A percentile compares a stretch with the other conserved stretches of the same genome.
Evolutionary conservation across 2,113 vertebrate genomes (phyloP).

Genomic region (Poeciliopsis retropinna): DNA sequence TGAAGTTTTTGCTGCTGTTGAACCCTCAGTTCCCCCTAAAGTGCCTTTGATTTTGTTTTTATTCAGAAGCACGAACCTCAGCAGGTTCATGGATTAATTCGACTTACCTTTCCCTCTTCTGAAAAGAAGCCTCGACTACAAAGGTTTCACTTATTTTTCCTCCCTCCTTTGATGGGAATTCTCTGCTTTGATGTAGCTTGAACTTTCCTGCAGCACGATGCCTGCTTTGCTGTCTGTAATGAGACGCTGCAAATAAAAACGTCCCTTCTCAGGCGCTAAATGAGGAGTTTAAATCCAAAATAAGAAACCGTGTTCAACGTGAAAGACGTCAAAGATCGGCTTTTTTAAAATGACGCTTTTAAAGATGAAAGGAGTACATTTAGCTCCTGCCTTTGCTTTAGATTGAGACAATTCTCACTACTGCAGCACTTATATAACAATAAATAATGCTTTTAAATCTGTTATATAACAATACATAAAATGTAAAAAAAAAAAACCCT

Average conservation of each 20-base stretch:
- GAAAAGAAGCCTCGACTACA: conserved; percentile 46
- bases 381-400: not conserved
- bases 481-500: too few species aligned
- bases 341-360: conserved; percentile 5
- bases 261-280: conserved; percentile 9
- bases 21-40: not conserved
- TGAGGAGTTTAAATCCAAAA: conserved; percentile 33
- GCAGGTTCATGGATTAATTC: conserved; percentile 12
- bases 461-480: too few species aligned
- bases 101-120: conserved; percentile 9
- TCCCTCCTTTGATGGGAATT: conserved; percentile 58
- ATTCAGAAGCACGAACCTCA: conserved; percentile 8
- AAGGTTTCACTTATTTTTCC: conserved; percentile 37
- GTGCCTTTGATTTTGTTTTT: conserved; percentile 5
- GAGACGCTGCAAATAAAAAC: conserved; percentile 37
- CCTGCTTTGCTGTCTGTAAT: conserved; percentile 38
- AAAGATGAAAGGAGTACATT: conserved; percentile 4
- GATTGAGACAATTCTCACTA: not conserved
- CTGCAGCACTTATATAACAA: too few species aligned
- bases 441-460: too few species aligned
- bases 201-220: conserved; percentile 41
- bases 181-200: conserved; percentile 57
- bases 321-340: not conserved
- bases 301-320: conserved; percentile 14
- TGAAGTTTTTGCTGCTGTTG: conserved; percentile 36